Base-by-base conservation (phyloP, 2,888 invertebrate species). In the Lepidocyrtinus sp. region DNA sequence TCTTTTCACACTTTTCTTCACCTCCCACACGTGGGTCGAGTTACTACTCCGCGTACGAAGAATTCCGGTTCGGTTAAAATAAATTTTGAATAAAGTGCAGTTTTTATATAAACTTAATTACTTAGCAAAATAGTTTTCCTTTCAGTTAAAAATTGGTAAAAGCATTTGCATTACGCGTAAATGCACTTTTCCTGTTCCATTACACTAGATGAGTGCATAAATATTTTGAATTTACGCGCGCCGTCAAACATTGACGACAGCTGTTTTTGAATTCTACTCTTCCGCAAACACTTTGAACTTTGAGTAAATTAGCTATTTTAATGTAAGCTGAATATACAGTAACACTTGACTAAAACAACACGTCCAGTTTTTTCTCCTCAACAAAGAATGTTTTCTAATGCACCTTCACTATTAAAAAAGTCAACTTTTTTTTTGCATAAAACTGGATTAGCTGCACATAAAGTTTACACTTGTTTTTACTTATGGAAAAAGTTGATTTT, bases 341-440 rank as follows among this genome's bases (percentile, higher is more conserved):
- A 36, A 12, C 36, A 36, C 36, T 36, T 36, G 36, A 7, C 36
- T 36, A 36, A 36, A n/a, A n/a, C 12, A 36, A 12, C 36, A 36
- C 36, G 36, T 36, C 36, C 36, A 36, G 36, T 36, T 7, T 36
- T 36, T 36, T 36, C 12, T 7, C 5, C 36, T 36, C 12, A 36
- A 36, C n/a, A n/a, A n/a, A n/a, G n/a, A n/a, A n/a, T n/a, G n/a
- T n/a, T 15, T 45, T 45, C 9, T 15, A 22, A 22, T 62, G 63
- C 24, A 22, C 24, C 21, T 21, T 15, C 17, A 21, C 2, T 62
- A 21, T 62, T 22, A n/a, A 3, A 21, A 2, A 24, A 62, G 59
- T 59, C 59, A 19, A 59, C 17, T 59, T 59, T 59, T 59, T 59
- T 59, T 21, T n/a, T 59, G 21, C 21, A 59, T 59, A 62, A 62